A percentile compares a stretch with the other conserved stretches of the same genome.
Evolutionary conservation across 2,113 vertebrate species (phyloP).

Genomic region (Progne subis): DNA sequence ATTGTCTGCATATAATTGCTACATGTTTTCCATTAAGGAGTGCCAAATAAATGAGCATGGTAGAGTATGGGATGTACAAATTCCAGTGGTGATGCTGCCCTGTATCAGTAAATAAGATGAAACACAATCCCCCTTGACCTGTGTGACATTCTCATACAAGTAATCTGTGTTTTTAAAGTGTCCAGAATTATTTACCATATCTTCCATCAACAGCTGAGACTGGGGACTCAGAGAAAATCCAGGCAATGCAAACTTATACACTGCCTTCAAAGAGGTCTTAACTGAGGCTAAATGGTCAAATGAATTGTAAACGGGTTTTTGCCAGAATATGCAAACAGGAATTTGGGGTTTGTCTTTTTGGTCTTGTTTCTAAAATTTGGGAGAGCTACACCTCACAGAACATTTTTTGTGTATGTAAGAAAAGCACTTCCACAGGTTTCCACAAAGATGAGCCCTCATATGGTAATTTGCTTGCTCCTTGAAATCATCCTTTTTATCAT

Average conservation of each 20-base stretch:
- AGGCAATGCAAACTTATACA: background rate
- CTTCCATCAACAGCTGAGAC: conserved; percentile 35
- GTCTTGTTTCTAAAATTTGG: background rate
- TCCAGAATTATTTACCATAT: background rate
- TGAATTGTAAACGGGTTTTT: background rate
- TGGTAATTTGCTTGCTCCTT: background rate
- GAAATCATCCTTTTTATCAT: background rate
- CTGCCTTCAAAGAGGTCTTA: background rate
- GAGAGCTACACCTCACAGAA: background rate
- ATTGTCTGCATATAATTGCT: conserved; percentile 72
- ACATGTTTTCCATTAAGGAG: conserved; percentile 69
- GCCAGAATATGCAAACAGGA: background rate
- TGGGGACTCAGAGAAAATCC: background rate
- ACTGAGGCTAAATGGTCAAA: conserved; percentile 1
- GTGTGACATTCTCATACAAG: background rate
- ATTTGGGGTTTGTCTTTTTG: background rate
- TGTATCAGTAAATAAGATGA: conserved; percentile 42
- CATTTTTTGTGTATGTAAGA: background rate
- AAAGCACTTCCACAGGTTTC: background rate
- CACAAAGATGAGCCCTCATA: background rate
- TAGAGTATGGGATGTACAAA: conserved; percentile 35
- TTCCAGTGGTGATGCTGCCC: conserved; percentile 35
- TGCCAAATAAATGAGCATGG: conserved; percentile 59
- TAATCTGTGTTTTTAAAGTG: conserved; percentile 24
- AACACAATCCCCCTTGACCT: conserved; percentile 29